Base-by-base conservation (phyloP, 2,797 vertebrate species). In the Sylvia borin region DNA sequence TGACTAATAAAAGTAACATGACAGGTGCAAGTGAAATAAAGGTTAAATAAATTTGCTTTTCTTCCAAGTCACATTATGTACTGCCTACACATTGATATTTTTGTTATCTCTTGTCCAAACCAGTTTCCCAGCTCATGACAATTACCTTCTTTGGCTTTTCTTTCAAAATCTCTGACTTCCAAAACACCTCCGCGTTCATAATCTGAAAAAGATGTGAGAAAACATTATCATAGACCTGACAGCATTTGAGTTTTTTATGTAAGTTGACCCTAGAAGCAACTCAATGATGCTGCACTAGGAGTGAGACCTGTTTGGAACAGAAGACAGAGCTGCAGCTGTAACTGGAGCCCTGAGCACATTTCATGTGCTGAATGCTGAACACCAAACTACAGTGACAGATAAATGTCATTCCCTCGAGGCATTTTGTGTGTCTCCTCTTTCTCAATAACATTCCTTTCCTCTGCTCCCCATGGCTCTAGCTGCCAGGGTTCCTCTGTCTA, bases 141-240 rank as follows among this genome's bases (percentile, higher is more conserved):
- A 95, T 98, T 98, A 99, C 99, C 99, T 99, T 99, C 99, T 96
- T 98, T 98, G 96, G 99, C 99, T 98, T 98, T 99, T 97, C 98
- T 99, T 98, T 99, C 98, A 96, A 99, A 99, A 96, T 99, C 99
- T 96, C 98, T 98, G 88, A 99, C 99, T 98, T 99, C 97, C 92
- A 99, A 92, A 74, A 98, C 92, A 92, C 99, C 99, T 14, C 99
- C 99, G 54, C 97, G 98, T 94, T 98, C 98, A 93, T 97, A 98
- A 97, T 99, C 99, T 99, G 97, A 93, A 98, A 98, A 80, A 60
- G 25, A 96, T 16, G 34, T 32, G 54, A 94, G 54, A 79, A 89
- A 94, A 60, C 38, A 61, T 66, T 1, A 1, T 84, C 45, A 74
- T 0, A 84, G 36, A 72, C 50, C n/a, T 86, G 42, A 81, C 66